phyloP scores from a whole-genome alignment of 2,797 vertebrate genomes.

The Momotus momota region DNA sequence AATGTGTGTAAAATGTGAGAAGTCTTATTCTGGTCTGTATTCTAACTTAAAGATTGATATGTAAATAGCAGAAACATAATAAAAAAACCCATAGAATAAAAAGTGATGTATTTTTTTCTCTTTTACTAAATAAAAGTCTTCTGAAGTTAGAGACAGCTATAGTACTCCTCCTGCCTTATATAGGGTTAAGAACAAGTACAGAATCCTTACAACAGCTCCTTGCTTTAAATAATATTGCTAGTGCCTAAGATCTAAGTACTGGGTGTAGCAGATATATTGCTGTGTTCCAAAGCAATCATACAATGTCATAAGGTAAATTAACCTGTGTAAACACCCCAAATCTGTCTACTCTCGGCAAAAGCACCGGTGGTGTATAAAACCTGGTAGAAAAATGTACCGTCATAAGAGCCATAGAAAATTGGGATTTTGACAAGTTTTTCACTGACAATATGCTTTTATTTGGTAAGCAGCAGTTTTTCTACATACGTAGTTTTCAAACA shows the following conservation, averaged over 20 bases:
- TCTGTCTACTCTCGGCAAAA: background rate
- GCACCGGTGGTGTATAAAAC: background rate
- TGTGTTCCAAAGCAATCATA: conserved; percentile 9
- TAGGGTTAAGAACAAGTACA: background rate
- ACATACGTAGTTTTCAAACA: background rate
- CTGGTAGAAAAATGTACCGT: background rate
- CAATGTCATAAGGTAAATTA: conserved; percentile 32
- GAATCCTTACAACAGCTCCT: background rate
- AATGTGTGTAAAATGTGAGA: background rate
- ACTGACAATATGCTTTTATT: conserved; percentile 9
- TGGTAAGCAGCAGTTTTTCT: background rate
- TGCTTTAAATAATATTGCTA: conserved; percentile 1
- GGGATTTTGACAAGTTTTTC: background rate
- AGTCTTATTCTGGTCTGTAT: background rate
- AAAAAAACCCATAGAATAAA: background rate
- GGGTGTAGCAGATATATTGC: background rate
- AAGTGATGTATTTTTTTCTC: background rate
- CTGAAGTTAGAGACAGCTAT: background rate
- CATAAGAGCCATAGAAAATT: background rate
- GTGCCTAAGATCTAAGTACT: background rate
- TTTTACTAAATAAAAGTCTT: background rate
- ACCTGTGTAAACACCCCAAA: background rate
- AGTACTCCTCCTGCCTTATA: background rate
- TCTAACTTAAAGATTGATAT: background rate
- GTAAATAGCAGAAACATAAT: background rate